Evolutionary conservation across 2,113 vertebrate species (phyloP), one percentile per base, ranked within the genome.

Genomic region (Sterrhoptilus dennistouni): DNA sequence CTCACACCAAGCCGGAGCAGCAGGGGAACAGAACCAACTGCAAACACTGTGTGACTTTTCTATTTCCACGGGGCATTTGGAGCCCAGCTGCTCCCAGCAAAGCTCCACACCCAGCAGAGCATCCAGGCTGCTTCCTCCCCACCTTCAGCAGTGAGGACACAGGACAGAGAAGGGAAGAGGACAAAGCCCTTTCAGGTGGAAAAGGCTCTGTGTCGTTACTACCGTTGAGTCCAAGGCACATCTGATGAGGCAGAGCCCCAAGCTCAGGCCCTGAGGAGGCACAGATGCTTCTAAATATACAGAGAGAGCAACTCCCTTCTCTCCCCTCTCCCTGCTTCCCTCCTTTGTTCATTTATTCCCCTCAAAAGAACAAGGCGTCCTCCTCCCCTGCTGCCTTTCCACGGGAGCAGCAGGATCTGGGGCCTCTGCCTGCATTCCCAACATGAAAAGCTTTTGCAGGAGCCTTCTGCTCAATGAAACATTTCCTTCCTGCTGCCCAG

Each of bases 201-300:
- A 88, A 77, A 94, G 52, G 81, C 95, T 86, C 82, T 10, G 28
- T 27, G 64, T 12, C 8, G 6, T 79, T 65, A 5, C 49, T 42
- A 53, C 84, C 31, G 10, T 44, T 72, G 64, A 77, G 88, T 59
- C 80, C 93, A 89, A 82, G 4, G 25, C 59, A 42, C 77, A 50
- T 57, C 82, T 90, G 90, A 86, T 1, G 85, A 95, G 78, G 69
- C 11, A 40, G 33, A 95, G 94, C 69, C 70, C 27, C 0, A 54
- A 93, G 60, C 28, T 0, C 85, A 60, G 76, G 76, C 80, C 79
- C 3, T 24, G 87, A 94, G 84, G 56, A 93, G 71, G 87, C 89
- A 90, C 61, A 88, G 59, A 89, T 11, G 79, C 81, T 95, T 88
- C 95, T 91, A 95, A 97, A 96, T 93, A 85, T 87, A 96, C 8